Evolutionary conservation across 2,888 invertebrate genomes (phyloP).

Genomic region (Cotesia congregata): DNA sequence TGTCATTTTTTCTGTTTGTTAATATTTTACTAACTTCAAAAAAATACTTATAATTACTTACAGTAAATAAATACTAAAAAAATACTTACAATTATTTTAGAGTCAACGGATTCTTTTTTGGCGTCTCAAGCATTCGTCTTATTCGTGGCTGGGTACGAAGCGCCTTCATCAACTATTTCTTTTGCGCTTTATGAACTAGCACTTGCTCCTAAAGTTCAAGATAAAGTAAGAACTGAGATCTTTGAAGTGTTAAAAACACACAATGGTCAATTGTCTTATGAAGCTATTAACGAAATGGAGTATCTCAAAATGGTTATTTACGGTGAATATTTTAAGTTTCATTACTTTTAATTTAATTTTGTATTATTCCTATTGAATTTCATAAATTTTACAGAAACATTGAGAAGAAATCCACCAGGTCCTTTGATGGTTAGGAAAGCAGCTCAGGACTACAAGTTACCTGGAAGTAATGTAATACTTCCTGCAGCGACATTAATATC

Average conservation of each 20-base stretch:
- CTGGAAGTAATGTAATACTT: conserved; percentile 39
- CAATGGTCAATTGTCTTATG: conserved; percentile 63
- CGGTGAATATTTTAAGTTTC: background rate
- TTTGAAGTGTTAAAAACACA: conserved; percentile 52
- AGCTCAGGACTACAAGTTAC: conserved; percentile 42
- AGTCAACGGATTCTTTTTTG: conserved; percentile 60
- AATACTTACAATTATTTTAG: conserved; percentile 45
- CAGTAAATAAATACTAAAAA: too few relatives aligned
- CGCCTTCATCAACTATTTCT: conserved; percentile 68
- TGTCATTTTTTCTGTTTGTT: too few relatives aligned
- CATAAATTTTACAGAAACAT: conserved; percentile 63
- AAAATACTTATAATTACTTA: too few relatives aligned
- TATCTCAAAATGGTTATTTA: conserved; percentile 40
- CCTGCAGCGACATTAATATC: conserved; percentile 32
- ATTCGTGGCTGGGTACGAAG: conserved; percentile 71
- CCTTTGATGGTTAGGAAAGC: conserved; percentile 60
- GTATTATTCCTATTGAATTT: background rate
- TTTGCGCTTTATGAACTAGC: conserved; percentile 69
- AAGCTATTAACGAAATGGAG: conserved; percentile 63
- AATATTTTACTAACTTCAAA: too few relatives aligned
- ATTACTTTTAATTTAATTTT: background rate
- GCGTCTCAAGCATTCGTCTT: conserved; percentile 69
- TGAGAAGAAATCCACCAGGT: conserved; percentile 69
- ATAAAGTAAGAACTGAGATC: conserved; percentile 66
- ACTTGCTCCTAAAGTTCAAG: conserved; percentile 65